These are phyloP conservation scores for Hirtodrosophila histrioides DNA, from an alignment of 2,888 invertebrate genomes.

Conservation along the genomic window DNA sequence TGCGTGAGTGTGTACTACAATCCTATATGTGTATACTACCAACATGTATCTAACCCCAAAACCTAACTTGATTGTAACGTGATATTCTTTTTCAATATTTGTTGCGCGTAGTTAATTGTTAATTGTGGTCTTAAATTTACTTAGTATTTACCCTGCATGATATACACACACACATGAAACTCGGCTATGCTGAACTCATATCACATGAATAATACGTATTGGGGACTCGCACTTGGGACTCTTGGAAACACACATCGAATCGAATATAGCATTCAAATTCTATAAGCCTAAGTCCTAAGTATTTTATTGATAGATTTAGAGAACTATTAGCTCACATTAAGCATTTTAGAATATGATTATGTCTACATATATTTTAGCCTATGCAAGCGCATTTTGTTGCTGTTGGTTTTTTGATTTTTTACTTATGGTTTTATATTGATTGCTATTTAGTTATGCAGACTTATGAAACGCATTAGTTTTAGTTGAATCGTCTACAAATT, in stretches of 20 bases:
- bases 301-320: constrained; percentile 31
- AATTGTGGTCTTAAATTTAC: constrained; percentile 46
- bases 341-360: constrained; percentile 39
- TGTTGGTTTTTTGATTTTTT: constrained; percentile 1
- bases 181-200: constrained; percentile 35
- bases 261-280: constrained; percentile 3
- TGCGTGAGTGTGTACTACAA: constrained; percentile 22
- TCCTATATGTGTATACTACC: constrained; percentile 44
- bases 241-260: background rate
- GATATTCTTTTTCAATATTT: constrained; percentile 42
- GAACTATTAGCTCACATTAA: constrained; percentile 31
- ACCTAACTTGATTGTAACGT: constrained; percentile 53
- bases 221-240: constrained; percentile 22
- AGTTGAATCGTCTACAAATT: constrained; percentile 59
- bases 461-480: constrained; percentile 47
- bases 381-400: constrained; percentile 37
- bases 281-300: constrained; percentile 38
- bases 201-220: constrained; percentile 23
- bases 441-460: constrained; percentile 39
- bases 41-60: constrained; percentile 48
- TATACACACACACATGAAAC: constrained; percentile 27
- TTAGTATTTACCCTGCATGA: constrained; percentile 61
- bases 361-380: constrained; percentile 34
- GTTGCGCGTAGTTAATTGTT: constrained; percentile 59
- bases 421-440: constrained; percentile 14